Evolutionary conservation across 2,797 vertebrate genomes (phyloP).

Genomic region (Coccyzus lansbergi): DNA sequence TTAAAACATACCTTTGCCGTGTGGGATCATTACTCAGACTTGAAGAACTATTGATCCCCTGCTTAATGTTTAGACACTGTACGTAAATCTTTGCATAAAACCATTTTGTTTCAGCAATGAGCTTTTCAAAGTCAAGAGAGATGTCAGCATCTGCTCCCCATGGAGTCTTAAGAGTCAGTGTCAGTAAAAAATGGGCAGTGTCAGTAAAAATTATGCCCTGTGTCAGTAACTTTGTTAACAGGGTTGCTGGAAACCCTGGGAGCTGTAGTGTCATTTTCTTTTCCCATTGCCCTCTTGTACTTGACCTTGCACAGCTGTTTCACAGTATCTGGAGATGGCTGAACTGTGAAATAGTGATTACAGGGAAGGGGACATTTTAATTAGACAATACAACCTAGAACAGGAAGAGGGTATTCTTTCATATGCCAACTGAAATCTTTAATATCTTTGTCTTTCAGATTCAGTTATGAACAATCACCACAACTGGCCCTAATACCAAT

Average conservation of each 20-base stretch:
- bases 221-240: conserved; percentile 67
- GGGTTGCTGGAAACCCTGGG: conserved; percentile 39
- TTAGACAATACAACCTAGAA: conserved; percentile 48
- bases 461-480: background rate
- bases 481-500: background rate
- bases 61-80: conserved; percentile 59
- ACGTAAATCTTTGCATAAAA: conserved; percentile 72
- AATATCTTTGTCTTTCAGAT: conserved; percentile 43
- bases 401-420: conserved; percentile 52
- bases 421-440: conserved; percentile 45
- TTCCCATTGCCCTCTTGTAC: conserved; percentile 49
- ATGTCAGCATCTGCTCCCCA: conserved; percentile 51
- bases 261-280: conserved; percentile 50
- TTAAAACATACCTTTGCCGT: conserved; percentile 36
- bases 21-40: conserved; percentile 57
- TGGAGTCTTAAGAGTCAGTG: conserved; percentile 57
- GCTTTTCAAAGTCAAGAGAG: conserved; percentile 64
- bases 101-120: conserved; percentile 56
- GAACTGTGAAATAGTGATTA: conserved; percentile 63
- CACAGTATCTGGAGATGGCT: conserved; percentile 54
- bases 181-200: conserved; percentile 55
- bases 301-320: conserved; percentile 68
- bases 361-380: conserved; percentile 56
- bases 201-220: conserved; percentile 65
- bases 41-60: conserved; percentile 49